phyloP scores from a whole-genome alignment of 2,113 vertebrate species.

The Zosterops pallidus region DNA sequence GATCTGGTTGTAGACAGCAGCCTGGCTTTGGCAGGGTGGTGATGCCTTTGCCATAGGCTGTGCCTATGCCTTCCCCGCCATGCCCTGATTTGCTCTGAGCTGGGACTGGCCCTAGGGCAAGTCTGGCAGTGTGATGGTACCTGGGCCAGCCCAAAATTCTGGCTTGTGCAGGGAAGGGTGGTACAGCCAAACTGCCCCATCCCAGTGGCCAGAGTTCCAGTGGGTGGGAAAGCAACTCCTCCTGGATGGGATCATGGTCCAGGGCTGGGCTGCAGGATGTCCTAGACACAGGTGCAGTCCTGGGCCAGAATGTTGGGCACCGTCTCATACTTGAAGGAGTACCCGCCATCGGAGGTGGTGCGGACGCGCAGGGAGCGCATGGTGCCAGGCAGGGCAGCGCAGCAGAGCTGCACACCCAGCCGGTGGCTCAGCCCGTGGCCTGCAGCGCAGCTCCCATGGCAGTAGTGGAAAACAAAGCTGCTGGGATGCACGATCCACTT shows the following conservation, averaged over 20 bases:
- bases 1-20: background rate
- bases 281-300: constrained; percentile 87
- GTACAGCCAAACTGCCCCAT: background rate
- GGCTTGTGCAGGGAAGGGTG: background rate
- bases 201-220: background rate
- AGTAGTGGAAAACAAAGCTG: constrained; percentile 88
- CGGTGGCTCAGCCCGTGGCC: constrained; percentile 51
- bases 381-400: constrained; percentile 83
- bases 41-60: background rate
- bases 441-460: constrained; percentile 85
- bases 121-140: background rate
- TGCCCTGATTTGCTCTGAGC: background rate
- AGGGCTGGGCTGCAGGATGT: background rate
- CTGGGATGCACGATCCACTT: constrained; percentile 91
- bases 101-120: background rate
- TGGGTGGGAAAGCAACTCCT: background rate
- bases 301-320: constrained; percentile 90
- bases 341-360: constrained; percentile 90
- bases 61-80: background rate
- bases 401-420: constrained; percentile 84
- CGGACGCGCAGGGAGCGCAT: constrained; percentile 87
- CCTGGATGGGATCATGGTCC: rapidly evolving
- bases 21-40: background rate
- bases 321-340: constrained; percentile 88
- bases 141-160: background rate